A percentile compares a stretch with the other conserved stretches of the same genome.
phyloP scores from a whole-genome alignment of 2,797 vertebrate species.

The Coregonus sp. region DNA sequence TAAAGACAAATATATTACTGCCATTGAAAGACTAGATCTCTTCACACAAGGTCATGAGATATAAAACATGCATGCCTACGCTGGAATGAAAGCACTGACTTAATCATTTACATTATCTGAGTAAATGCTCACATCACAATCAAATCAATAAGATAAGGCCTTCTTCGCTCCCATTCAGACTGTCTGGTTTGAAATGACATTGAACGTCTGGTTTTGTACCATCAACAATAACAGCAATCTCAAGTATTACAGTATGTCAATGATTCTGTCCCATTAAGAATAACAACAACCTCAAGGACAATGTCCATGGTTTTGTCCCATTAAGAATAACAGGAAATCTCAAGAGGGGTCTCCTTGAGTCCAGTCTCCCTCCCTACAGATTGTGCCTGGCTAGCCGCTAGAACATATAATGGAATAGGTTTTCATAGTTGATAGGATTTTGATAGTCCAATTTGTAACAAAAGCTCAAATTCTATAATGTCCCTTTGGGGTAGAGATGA shows the following conservation, averaged over 20 bases:
- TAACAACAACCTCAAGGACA: conserved; percentile 50
- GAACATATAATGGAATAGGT: conserved; percentile 26
- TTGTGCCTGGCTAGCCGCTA: conserved; percentile 50
- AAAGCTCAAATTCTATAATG: conserved; percentile 43
- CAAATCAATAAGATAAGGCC: conserved; percentile 15
- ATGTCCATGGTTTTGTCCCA: not conserved
- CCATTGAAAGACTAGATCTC: conserved; percentile 7
- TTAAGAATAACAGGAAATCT: not conserved
- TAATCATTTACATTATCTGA: not conserved
- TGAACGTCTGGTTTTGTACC: conserved; percentile 11
- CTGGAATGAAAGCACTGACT: not conserved
- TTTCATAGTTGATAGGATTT: conserved; percentile 21
- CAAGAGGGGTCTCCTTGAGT: conserved; percentile 42
- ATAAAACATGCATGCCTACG: not conserved
- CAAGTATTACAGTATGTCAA: not conserved
- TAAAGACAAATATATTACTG: conserved; percentile 42
- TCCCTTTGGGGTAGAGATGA: conserved; percentile 50
- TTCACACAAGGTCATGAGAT: conserved; percentile 12
- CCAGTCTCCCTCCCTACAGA: conserved; percentile 38
- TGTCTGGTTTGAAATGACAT: conserved; percentile 16
- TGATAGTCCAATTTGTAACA: conserved; percentile 46
- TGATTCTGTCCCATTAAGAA: conserved; percentile 27
- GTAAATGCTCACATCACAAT: not conserved
- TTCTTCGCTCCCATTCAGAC: conserved; percentile 20
- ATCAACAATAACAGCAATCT: conserved; percentile 1